Evolutionary conservation across 2,888 invertebrate species (phyloP).

Genomic region (Cataglyphis cursor): DNA sequence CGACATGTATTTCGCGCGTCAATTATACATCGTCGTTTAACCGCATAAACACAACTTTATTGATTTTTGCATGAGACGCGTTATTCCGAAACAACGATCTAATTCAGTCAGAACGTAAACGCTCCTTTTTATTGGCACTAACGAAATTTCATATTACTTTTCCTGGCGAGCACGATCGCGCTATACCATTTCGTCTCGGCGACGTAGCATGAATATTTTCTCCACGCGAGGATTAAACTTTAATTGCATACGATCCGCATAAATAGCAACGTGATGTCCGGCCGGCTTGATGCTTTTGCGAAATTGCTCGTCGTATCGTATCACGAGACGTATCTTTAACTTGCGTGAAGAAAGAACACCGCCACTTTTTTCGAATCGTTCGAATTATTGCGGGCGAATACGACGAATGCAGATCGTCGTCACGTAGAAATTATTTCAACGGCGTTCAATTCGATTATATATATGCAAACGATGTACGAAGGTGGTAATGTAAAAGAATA

Average conservation of each 20-base stretch:
- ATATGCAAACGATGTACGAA: constrained; percentile 24
- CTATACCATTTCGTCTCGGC: not conserved
- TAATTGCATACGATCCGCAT: constrained; percentile 29
- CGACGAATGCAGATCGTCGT: not conserved
- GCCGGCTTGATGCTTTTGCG: not conserved
- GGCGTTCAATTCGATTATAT: constrained; percentile 66
- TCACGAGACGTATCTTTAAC: not conserved
- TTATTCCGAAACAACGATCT: constrained; percentile 48
- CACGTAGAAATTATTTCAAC: constrained; percentile 61
- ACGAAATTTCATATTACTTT: constrained; percentile 41
- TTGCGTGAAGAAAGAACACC: not conserved
- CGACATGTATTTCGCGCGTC: constrained; percentile 5
- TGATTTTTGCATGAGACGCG: constrained; percentile 31
- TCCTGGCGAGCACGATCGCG: constrained; percentile 17
- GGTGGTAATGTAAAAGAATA: constrained; percentile 52
- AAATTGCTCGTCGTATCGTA: constrained; percentile 11
- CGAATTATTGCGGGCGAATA: not conserved
- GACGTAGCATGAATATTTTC: constrained; percentile 36
- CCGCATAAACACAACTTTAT: constrained; percentile 42
- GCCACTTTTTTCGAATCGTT: constrained; percentile 1
- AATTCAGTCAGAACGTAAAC: constrained; percentile 38
- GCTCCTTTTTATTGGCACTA: constrained; percentile 44
- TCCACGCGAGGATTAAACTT: constrained; percentile 30
- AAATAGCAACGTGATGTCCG: constrained; percentile 24
- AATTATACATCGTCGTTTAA: constrained; percentile 31